phyloP scores from a whole-genome alignment of 2,888 invertebrate species.

The Smittia aterrima region DNA sequence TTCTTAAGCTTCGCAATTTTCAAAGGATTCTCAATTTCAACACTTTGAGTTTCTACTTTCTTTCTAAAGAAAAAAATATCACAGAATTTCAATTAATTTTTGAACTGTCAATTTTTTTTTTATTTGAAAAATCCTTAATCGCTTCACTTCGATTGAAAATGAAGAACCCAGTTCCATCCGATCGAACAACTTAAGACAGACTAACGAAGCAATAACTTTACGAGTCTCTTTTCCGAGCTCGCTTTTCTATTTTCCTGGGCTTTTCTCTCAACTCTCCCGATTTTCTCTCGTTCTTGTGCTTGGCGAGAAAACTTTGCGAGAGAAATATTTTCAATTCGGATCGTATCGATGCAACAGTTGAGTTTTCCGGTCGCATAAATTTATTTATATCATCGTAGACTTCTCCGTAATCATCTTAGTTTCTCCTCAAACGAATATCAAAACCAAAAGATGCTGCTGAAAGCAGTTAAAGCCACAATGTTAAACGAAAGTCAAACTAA shows the following conservation, averaged over 20 bases:
- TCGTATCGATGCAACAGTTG: neutral
- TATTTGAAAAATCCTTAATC: neutral
- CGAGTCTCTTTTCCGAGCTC: neutral
- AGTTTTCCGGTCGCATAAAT: constrained; percentile 7
- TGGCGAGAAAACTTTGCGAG: neutral
- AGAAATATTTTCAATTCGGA: neutral
- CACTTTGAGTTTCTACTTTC: too few species aligned
- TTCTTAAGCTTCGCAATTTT: too few species aligned
- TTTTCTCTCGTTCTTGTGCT: neutral
- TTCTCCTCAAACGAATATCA: too few species aligned
- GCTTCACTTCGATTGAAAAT: too few species aligned
- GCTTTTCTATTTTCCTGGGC: neutral
- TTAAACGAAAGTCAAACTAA: too few species aligned
- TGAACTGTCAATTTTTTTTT: neutral
- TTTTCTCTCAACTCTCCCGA: neutral
- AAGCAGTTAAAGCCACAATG: too few species aligned
- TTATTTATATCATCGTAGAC: neutral
- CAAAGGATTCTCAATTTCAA: too few species aligned
- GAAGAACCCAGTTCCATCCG: neutral
- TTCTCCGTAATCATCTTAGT: too few species aligned
- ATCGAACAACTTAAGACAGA: neutral
- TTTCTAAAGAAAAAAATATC: neutral
- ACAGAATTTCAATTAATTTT: neutral
- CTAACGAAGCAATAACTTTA: neutral
- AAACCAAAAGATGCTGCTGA: too few species aligned